phyloP scores from a whole-genome alignment of 2,797 vertebrate species.

The Holocentrus rufus region DNA sequence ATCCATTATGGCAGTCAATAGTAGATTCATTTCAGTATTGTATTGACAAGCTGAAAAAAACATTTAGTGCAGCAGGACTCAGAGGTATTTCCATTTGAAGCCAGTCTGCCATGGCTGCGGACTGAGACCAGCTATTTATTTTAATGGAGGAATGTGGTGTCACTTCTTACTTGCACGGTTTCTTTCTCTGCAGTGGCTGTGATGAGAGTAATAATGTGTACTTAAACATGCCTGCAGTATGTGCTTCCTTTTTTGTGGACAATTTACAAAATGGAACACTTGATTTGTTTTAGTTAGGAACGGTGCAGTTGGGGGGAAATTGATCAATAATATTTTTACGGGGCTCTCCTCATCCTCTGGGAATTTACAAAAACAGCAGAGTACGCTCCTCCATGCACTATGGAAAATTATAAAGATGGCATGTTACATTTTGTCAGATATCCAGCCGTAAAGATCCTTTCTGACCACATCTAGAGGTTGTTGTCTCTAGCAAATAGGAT shows the following conservation, averaged over 20 bases:
- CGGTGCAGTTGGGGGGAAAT: neutral
- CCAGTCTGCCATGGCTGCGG: slow-evolving; percentile 11
- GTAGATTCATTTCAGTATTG: neutral
- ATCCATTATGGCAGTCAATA: slow-evolving; percentile 11
- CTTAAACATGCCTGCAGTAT: slow-evolving; percentile 17
- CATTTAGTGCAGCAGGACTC: neutral
- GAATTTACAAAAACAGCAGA: slow-evolving; percentile 4
- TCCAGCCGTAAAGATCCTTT: neutral
- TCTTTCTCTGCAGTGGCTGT: neutral
- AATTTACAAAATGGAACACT: neutral
- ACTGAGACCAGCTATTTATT: slow-evolving; percentile 16
- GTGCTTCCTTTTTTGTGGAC: slow-evolving; percentile 9
- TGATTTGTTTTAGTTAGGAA: slow-evolving; percentile 10
- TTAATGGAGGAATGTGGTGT: slow-evolving; percentile 8
- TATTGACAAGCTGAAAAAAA: slow-evolving; percentile 20
- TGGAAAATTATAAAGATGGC: neutral
- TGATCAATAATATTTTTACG: slow-evolving; percentile 13
- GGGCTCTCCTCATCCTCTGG: neutral
- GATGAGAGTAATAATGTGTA: slow-evolving; percentile 24
- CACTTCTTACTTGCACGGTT: slow-evolving; percentile 2
- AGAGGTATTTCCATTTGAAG: slow-evolving; percentile 5
- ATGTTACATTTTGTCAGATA: neutral
- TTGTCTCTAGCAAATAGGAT: neutral
- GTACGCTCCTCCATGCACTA: slow-evolving; percentile 14
- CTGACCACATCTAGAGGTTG: neutral